Conservation (phyloP, 2,797 vertebrate species). For the Brachyalestes nurse region DNA sequence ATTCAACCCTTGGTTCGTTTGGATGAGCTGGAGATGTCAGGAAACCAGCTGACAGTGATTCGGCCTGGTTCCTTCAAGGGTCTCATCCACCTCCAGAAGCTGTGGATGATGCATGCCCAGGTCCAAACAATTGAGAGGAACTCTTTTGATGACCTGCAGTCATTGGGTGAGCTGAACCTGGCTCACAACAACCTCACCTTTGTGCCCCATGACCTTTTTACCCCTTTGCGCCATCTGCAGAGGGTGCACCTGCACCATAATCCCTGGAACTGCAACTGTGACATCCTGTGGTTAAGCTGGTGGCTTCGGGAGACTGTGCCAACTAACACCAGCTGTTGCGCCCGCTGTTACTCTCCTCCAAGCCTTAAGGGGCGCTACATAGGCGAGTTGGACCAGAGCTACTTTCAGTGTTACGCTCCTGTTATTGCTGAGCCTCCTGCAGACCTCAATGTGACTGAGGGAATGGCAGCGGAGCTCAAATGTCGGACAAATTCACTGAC, state of each 20-base stretch:
- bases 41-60: constrained; percentile 92
- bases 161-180: constrained; percentile 95
- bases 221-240: constrained; percentile 92
- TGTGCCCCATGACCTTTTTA: constrained; percentile 98
- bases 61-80: constrained; percentile 95
- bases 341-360: constrained; percentile 90
- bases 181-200: constrained; percentile 98
- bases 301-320: constrained; percentile 98
- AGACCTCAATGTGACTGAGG: constrained; percentile 97
- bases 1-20: constrained; percentile 93
- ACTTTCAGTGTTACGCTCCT: constrained; percentile 95
- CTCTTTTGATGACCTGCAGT: constrained; percentile 97
- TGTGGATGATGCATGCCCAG: constrained; percentile 99
- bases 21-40: constrained; percentile 98
- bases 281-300: constrained; percentile 99
- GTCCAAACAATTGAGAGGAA: constrained; percentile 98
- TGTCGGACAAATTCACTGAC: constrained; percentile 95
- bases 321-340: constrained; percentile 96
- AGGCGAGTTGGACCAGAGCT: constrained; percentile 96
- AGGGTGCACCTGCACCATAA: constrained; percentile 98
- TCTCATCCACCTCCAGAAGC: constrained; percentile 94
- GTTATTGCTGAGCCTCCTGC: constrained; percentile 96
- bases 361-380: constrained; percentile 96
- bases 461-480: constrained; percentile 96
- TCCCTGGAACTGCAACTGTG: constrained; percentile 99